These are phyloP conservation scores for Nowickia ferox DNA, from an alignment of 2,888 invertebrate species.

Conservation along the genomic window DNA sequence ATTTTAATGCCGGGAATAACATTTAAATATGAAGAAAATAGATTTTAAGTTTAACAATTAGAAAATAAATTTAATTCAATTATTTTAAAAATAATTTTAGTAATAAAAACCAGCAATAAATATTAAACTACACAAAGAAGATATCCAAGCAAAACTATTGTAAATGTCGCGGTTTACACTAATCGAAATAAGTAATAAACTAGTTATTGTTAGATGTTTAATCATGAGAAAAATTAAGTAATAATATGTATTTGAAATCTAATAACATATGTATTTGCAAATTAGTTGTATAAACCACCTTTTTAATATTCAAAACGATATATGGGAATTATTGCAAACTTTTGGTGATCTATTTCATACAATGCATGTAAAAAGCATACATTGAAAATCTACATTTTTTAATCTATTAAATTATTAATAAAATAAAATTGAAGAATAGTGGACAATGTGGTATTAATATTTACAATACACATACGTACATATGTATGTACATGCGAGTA, in stretches of 20 bases:
- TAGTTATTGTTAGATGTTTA: constrained; percentile 38
- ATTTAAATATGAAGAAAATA: constrained; percentile 54
- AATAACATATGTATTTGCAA: constrained; percentile 18
- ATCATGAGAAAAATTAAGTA: constrained; percentile 15
- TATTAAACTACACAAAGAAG: constrained; percentile 18
- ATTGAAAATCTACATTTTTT: constrained; percentile 40
- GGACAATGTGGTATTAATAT: constrained; percentile 34
- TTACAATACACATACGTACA: constrained; percentile 20
- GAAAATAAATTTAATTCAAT: constrained; percentile 58
- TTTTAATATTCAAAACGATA: constrained; percentile 69
- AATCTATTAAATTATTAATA: constrained; percentile 31
- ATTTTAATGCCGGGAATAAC: constrained; percentile 69
- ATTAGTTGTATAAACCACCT: constrained; percentile 49
- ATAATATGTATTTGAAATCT: constrained; percentile 21
- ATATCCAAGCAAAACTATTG: constrained; percentile 53
- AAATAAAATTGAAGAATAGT: constrained; percentile 13
- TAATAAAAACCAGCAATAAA: constrained; percentile 40
- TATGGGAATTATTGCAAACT: constrained; percentile 74
- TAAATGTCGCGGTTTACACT: constrained; percentile 28
- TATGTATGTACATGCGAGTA: constrained; percentile 1
- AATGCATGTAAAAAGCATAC: constrained; percentile 38
- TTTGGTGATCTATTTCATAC: constrained; percentile 73
- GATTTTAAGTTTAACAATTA: constrained; percentile 41
- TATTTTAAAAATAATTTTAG: constrained; percentile 54
- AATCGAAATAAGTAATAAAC: constrained; percentile 21